phyloP scores from a whole-genome alignment of 1,140 invertebrate genomes.

The Acromyrmex charruanus region DNA sequence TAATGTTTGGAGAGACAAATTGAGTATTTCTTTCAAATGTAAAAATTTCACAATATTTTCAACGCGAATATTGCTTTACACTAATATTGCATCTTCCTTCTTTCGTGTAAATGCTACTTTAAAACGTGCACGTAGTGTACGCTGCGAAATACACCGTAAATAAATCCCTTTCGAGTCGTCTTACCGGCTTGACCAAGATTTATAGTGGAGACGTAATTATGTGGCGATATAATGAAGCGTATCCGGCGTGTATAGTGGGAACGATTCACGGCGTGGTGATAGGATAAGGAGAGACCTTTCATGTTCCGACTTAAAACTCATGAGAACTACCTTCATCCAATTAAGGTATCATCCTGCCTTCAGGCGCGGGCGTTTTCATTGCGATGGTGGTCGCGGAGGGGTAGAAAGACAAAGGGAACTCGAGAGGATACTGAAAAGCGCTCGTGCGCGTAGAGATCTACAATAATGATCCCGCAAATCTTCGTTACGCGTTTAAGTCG shows the following conservation, averaged over 20 bases:
- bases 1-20: background rate
- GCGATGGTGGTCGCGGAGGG: background rate
- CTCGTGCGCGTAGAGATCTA: constrained; percentile 33
- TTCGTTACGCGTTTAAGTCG: constrained; percentile 46
- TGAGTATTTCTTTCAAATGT: background rate
- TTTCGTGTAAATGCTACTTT: background rate
- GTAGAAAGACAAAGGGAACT: background rate
- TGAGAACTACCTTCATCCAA: constrained; percentile 72
- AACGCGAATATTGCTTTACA: background rate
- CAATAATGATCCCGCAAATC: constrained; percentile 57
- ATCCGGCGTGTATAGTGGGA: constrained; percentile 14
- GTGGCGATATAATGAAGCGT: constrained; percentile 60
- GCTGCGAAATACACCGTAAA: constrained; percentile 25
- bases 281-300: constrained; percentile 53
- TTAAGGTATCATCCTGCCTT: constrained; percentile 71
- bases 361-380: constrained; percentile 39
- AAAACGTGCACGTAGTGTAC: background rate
- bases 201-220: constrained; percentile 49
- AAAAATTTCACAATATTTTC: background rate
- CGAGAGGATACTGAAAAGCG: constrained; percentile 40
- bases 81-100: background rate
- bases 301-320: constrained; percentile 65
- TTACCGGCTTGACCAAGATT: constrained; percentile 30
- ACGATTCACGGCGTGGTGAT: constrained; percentile 50
- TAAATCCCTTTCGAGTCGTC: constrained; percentile 40